A percentile compares a stretch with the other conserved stretches of the same genome.
These are phyloP conservation scores for Hemicordylus capensis DNA, from an alignment of 2,113 vertebrate species.

Conservation along the genomic window DNA sequence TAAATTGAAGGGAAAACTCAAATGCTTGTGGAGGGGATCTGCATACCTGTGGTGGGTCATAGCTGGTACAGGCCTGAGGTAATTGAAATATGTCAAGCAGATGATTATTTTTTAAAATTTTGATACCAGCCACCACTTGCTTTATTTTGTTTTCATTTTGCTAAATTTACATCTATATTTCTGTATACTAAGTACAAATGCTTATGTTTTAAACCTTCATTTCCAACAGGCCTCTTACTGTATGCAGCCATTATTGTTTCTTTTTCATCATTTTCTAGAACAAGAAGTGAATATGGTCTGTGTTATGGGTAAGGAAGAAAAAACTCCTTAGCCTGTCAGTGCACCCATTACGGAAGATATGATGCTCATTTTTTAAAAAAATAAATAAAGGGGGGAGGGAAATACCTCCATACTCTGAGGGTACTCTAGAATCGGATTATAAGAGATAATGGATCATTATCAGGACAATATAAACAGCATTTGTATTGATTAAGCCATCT, in stretches of 20 bases:
- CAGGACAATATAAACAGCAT: slow-evolving; percentile 63
- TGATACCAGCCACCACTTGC: neutral
- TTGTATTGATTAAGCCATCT: slow-evolving; percentile 70
- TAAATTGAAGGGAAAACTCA: too few relatives aligned
- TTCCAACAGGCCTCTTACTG: slow-evolving; percentile 41
- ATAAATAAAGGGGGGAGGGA: too few relatives aligned
- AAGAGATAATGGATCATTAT: slow-evolving; percentile 69
- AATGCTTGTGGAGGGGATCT: too few relatives aligned
- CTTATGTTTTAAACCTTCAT: slow-evolving; percentile 11
- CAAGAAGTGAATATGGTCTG: slow-evolving; percentile 46
- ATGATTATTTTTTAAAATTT: neutral
- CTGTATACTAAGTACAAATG: neutral
- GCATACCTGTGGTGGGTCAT: too few relatives aligned
- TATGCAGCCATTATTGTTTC: slow-evolving; percentile 39
- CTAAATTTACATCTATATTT: neutral
- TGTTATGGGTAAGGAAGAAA: slow-evolving; percentile 29
- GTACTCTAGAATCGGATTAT: slow-evolving; percentile 61
- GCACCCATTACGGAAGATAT: slow-evolving; percentile 56
- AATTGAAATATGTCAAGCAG: neutral
- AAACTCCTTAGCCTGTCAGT: slow-evolving; percentile 52
- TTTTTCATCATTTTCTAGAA: slow-evolving; percentile 54
- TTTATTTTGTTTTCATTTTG: neutral
- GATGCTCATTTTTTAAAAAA: slow-evolving; percentile 50
- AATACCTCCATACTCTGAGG: slow-evolving; percentile 42
- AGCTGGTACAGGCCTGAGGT: too few relatives aligned